Base-by-base conservation (phyloP, 2,888 invertebrate genomes). In the Cerceris ruficornis region DNA sequence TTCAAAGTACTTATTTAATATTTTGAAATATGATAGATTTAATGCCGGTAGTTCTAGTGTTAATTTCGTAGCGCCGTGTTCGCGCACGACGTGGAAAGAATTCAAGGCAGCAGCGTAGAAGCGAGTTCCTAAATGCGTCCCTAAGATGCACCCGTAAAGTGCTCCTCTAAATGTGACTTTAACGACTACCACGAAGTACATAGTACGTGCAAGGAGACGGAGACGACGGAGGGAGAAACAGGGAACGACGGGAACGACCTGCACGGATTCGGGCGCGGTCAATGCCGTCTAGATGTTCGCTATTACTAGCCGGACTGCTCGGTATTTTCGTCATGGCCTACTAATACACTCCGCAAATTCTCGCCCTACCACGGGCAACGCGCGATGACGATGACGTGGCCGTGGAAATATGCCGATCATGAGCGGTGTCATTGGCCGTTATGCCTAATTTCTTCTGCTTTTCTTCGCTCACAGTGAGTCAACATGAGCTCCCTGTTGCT, bases 311-410 rank as follows among this genome's bases (percentile, higher is more conserved):
- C 76, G 78, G 75, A 66, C 77, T 61, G 82, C 68, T 67, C 74
- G 86, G 82, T 88, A 89, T 89, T 89, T 88, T 86, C 68, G 83
- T 86, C 86, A 73, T 83, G 86, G 83, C 85, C 84, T 82, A 87
- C 83, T 87, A 86, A 88, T 88, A 85, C 84, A 85, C 83, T 85
- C 81, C 66, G 82, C 77, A 65, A 86, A 85, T 80, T 83, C 83
- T 82, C 78, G 70, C 65, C 75, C 79, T 79, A 52, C 80, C 75
- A 69, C 74, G 68, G 58, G 60, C 65, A 13, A 59, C 60, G 42
- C 46, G 69, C 69, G 28, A 67, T 78, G 62, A 57, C 68, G 75
- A 65, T 81, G 81, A 81, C 81, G 78, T 71, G 73, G 77, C 69
- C 58, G 65, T 70, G 74, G 69, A 86, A 85, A 86, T 84, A 87